Evolutionary conservation across 2,888 invertebrate species (phyloP), one percentile per base, ranked within the genome.

Genomic region (Toxonevra muliebris): DNA sequence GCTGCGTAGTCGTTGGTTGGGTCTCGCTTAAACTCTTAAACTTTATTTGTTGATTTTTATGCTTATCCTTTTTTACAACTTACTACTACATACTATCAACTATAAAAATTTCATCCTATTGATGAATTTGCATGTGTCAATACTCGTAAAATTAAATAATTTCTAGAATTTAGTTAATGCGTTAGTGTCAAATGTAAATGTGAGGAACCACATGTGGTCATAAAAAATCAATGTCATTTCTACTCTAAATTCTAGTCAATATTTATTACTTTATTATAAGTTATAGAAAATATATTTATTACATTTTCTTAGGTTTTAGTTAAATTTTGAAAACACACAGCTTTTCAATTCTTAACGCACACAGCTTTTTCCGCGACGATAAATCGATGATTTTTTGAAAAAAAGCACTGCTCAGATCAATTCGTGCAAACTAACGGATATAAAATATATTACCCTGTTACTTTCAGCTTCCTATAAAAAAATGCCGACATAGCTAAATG

Each of bases 81-180:
- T 64, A 55, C 50, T 48, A 15, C 57, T 57, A 40, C n/a, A 57
- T 45, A 55, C 30, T 63, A 63, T 15, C 17, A 13, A 15, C 63
- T 55, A 57, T 54, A 41, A 43, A 53, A 53, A 63, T 19, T 7
- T 53, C 19, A 4, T 53, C 53, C 12, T 61, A 43, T 7, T 48
- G 54, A 53, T 66, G 53, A 66, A 66, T 66, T 66, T 66, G 66
- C 66, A 66, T 66, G 60, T 66, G 66, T 54, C 19, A 66, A 63
- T 57, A 13, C 43, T 61, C 62, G 40, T 52, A 67, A 55, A 61
- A 12, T 60, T 52, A n/a, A 52, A 52, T 52, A 7, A 12, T 2
- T 52, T 52, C 17, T 52, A 17, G 52, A 52, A n/a, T n/a, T n/a
- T n/a, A 52, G 17, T 2, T n/a, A 52, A 17, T 1, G 19, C 8